Evolutionary conservation across 2,797 vertebrate genomes (phyloP), one percentile per base, ranked within the genome.

Genomic region (Platalea minor): DNA sequence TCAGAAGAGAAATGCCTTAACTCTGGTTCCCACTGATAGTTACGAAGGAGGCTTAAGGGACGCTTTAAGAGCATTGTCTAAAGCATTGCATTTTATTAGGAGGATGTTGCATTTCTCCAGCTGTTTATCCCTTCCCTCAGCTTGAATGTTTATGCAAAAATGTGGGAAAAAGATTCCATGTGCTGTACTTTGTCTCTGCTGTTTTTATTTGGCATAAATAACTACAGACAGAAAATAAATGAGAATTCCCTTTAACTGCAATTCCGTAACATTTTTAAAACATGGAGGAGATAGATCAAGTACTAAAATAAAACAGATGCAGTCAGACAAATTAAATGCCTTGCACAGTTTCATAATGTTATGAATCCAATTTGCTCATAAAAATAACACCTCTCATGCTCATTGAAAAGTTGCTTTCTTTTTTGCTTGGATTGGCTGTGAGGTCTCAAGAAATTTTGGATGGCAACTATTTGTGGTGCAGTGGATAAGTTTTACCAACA

Each of bases 161-260:
- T 61, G 46, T 67, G 70, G 75, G 67, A 3, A 79, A 89, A 92
- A 88, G 28, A 89, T 85, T 89, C 70, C 74, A 54, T 86, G 51
- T 91, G 91, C 43, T 92, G 46, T 90, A 37, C 51, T 91, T 90
- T 76, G 76, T 86, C 57, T 84, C 54, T 81, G 31, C 39, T 89
- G 68, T 12, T 95, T 95, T 95, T 92, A 61, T 94, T 94, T 95
- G 84, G 41, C 48, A 74, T 82, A 88, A 91, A 89, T 93, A 91
- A 81, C 91, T 93, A 70, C 63, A 81, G 46, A 41, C 28, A 72
- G 41, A 78, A 91, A 95, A 90, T 41, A 81, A 91, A 89, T 35
- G 37, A 78, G 35, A 79, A 35, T 76, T 87, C 45, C 33, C 41
- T 89, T 94, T 80, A 85, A 67, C 46, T 82, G 63, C 28, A 80